Base-by-base conservation (phyloP, 2,113 vertebrate genomes). In the Rhinogobius similis region DNA sequence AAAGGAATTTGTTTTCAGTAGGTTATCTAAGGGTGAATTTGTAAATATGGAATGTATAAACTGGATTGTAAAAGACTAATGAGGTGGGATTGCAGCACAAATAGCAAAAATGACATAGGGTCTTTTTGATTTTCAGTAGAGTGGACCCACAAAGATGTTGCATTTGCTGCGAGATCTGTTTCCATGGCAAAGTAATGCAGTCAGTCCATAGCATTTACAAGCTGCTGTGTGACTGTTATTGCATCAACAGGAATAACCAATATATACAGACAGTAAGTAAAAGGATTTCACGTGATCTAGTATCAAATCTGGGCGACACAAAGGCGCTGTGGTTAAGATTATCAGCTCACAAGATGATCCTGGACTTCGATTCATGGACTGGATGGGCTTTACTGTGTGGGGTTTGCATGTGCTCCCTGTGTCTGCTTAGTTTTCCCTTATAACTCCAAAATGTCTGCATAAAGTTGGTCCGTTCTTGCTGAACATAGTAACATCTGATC, bases 1-100 rank as follows among this genome's bases (percentile, higher is more conserved):
- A 9, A 4, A n/a, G 43, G 55, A 43, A n/a, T 68, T 78, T 24
- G 5, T 14, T 73, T 62, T 56, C 43, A 0, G 7, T 16, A 66
- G 67, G 62, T 64, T 50, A 59, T 68, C 26, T 11, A 14, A 23
- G 36, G 41, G 41, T 55, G 26, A 59, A 59, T 26, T 56, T 65
- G 39, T 52, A 77, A 71, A 61, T 71, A 79, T 38, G 43, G 20
- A 18, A 67, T 68, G 48, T 75, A 82, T 65, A 36, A 36, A 36
- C 9, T 39, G 67, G 27, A 81, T 69, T 16, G 8, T n/a, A 8
- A 20, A 24, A 53, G 53, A 53, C 46, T 52, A 62, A 36, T 44
- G 52, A 21, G 23, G 32, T 27, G 27, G 24, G 32, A n/a, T n/a
- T n/a, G n/a, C n/a, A n/a, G n/a, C n/a, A n/a, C n/a, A n/a, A n/a